Evolutionary conservation across 2,797 vertebrate genomes (phyloP), one percentile per base, ranked within the genome.

Genomic region (Philypnodon macrostomus): DNA sequence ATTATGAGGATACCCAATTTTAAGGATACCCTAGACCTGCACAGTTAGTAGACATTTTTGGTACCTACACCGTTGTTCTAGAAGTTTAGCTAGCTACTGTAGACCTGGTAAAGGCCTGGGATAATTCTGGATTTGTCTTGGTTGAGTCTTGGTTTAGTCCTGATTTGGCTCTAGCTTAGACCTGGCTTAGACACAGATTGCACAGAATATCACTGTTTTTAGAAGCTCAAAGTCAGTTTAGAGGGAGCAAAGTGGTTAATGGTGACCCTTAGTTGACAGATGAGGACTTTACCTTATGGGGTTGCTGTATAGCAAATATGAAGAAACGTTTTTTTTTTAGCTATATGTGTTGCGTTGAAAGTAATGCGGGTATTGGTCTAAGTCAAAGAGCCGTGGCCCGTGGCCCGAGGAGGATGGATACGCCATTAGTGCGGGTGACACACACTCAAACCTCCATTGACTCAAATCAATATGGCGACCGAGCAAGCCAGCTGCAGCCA

Each of bases 371-470:
- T 58, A 68, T 80, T 38, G 29, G 53, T 77, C 52, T 71, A 46
- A 61, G 67, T 75, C 67, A 72, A 40, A 50, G 59, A 65, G 66
- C 58, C 48, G 52, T 32, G 47, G 58, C 57, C 73, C 82, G 49
- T 38, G 76, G 73, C 64, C 69, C 53, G 56, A 64, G 75, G 79
- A 85, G 82, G 73, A 84, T 80, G 79, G 79, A 86, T 83, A 73
- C 69, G 83, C 81, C 79, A 84, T 87, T 88, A 80, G 61, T 71
- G 64, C 53, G 42, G 70, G 76, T 84, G 82, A 85, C 81, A 84
- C 78, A 79, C 80, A 83, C 81, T 85, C 84, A 85, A 85, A 85
- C 70, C 72, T 62, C 81, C 81, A 88, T 87, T 47, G 85, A 88
- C 83, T 80, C 74, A 37, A 88, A 90, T 89, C 87, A 67, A 90